Conservation (phyloP, 2,888 invertebrate genomes). For the Watsonalla cultraria region DNA sequence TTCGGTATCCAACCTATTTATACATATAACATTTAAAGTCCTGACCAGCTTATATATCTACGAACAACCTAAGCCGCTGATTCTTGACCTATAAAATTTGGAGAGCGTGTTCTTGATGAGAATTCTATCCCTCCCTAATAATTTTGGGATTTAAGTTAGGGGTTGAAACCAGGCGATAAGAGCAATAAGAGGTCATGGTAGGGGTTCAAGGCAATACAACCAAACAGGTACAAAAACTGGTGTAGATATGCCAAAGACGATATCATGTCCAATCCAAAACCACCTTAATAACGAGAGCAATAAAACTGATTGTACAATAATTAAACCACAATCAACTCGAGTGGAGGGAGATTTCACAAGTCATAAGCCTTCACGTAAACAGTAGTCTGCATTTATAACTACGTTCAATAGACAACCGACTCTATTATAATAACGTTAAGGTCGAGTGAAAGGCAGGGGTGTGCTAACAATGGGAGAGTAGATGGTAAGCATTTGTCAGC, state of each 20-base stretch:
- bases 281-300: neutral
- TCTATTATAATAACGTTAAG: conserved; percentile 8
- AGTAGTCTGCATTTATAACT: neutral
- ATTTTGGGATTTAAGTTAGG: too few relatives aligned
- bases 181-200: too few relatives aligned
- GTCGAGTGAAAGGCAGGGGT: neutral
- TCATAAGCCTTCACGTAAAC: neutral
- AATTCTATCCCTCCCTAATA: too few relatives aligned
- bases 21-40: too few relatives aligned
- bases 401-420: neutral
- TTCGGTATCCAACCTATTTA: too few relatives aligned
- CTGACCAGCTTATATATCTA: too few relatives aligned
- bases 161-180: too few relatives aligned
- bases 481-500: conserved; percentile 17
- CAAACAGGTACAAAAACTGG: too few relatives aligned
- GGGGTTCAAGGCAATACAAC: too few relatives aligned
- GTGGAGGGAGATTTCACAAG: neutral
- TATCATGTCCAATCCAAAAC: neutral
- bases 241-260: neutral
- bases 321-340: neutral
- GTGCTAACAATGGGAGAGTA: conserved; percentile 14
- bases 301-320: neutral
- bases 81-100: too few relatives aligned
- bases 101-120: too few relatives aligned
- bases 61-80: too few relatives aligned